These are phyloP conservation scores for Cheilosia vernalis DNA, from an alignment of 2,888 invertebrate species.

Conservation along the genomic window DNA sequence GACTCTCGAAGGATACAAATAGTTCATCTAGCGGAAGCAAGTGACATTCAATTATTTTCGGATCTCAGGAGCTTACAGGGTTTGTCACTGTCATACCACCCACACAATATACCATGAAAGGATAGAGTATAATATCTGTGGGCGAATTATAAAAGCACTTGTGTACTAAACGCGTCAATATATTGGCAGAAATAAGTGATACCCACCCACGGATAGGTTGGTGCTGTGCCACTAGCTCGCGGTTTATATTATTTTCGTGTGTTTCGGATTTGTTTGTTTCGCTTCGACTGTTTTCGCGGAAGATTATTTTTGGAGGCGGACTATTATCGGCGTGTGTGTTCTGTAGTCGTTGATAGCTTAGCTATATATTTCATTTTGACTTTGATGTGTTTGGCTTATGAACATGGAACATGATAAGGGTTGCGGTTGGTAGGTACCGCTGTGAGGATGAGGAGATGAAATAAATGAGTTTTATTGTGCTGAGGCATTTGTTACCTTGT, in stretches of 20 bases:
- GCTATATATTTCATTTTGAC: constrained; percentile 41
- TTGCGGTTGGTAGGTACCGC: no score
- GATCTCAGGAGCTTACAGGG: constrained; percentile 80
- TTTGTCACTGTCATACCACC: constrained; percentile 72
- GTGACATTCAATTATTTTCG: constrained; percentile 79
- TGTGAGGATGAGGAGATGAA: constrained; percentile 15
- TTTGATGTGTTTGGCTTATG: constrained; percentile 36
- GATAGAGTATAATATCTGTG: no score
- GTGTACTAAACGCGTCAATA: constrained; percentile 13
- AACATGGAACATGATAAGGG: constrained; percentile 48
- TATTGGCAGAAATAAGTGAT: constrained; percentile 19
- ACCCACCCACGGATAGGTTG: neutral
- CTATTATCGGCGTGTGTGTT: constrained; percentile 52
- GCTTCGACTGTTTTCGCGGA: neutral
- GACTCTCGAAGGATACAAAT: constrained; percentile 78
- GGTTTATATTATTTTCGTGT: constrained; percentile 32
- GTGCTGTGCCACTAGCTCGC: no score
- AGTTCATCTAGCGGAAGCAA: constrained; percentile 80
- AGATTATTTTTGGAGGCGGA: constrained; percentile 45
- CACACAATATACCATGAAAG: neutral
- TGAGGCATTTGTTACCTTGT: constrained; percentile 35
- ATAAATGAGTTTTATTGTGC: constrained; percentile 44
- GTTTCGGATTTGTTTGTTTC: constrained; percentile 5
- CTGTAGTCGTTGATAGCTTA: constrained; percentile 26
- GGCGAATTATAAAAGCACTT: constrained; percentile 7